Base-by-base conservation (phyloP, 2,113 vertebrate species). In the Dinomys branickii region DNA sequence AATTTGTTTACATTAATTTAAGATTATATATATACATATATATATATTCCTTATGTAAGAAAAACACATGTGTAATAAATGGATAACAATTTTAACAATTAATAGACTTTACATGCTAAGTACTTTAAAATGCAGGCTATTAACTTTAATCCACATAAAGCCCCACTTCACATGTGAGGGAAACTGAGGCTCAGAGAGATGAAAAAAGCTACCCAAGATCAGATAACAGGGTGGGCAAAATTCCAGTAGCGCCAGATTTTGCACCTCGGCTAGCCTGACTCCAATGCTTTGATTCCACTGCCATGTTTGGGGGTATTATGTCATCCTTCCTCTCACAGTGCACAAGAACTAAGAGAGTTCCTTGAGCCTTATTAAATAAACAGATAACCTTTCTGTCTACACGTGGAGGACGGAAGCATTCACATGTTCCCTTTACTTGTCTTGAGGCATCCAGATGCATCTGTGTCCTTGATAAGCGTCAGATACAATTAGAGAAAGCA, bases 371-470 rank as follows among this genome's bases (percentile, higher is more conserved):
- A 22, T 33, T 67, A 86, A 63, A 63, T 88, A 69, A 88, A 17
- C 54, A 81, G 85, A 81, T 56, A 56, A 94, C 75, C 73, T 92
- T 85, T 56, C 81, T 90, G 88, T 85, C 67, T n/a, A 50, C n/a
- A 22, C 0, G 0, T 16, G 20, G 95, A 75, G 41, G 50, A 54
- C 6, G 5, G 26, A 54, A 67, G 82, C 77, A 81, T 4, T 69
- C 84, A 88, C 38, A 30, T 2, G 16, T 59, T 85, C 47, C 35
- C 30, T n/a, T 52, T 28, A 10, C 58, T 78, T n/a, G 59, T 47
- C 84, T 52, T 0, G 47, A 88, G 63, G 52, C 38, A 52, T 38
- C 80, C 44, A 28, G 54, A 52, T 5, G 11, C 63, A 24, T 41
- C 30, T 0, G 4, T 71, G 82, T 69, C 94, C 90, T 93, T 88